Conservation (phyloP, 2,888 invertebrate genomes). For the Trichopoda pennipes region DNA sequence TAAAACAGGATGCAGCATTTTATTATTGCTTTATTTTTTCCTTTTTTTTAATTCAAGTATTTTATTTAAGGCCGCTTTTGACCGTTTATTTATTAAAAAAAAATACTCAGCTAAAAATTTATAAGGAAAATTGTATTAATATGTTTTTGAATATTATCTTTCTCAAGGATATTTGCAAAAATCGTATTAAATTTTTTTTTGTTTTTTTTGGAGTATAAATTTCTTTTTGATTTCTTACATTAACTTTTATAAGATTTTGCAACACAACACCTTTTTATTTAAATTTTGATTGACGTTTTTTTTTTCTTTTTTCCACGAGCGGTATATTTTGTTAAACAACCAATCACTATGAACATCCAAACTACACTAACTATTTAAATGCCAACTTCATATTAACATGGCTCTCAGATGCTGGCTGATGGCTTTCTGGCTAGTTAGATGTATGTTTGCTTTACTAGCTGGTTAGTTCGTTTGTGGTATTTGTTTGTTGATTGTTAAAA, state of each 20-base stretch:
- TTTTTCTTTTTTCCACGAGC: conserved; percentile 38
- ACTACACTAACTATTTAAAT: conserved; percentile 75
- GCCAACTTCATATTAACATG: conserved; percentile 70
- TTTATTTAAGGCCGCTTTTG: conserved; percentile 55
- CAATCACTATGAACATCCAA: conserved; percentile 76
- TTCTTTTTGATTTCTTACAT: conserved; percentile 52
- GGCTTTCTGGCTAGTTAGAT: conserved; percentile 53
- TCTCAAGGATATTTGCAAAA: conserved; percentile 26
- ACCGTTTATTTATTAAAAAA: conserved; percentile 44
- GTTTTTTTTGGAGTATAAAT: neutral
- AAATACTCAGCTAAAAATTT: conserved; percentile 44
- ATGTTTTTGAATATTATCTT: neutral
- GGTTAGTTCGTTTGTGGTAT: conserved; percentile 46
- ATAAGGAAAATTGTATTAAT: conserved; percentile 12
- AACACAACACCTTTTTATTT: conserved; percentile 40
- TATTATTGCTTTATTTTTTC: conserved; percentile 18
- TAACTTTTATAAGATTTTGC: conserved; percentile 51
- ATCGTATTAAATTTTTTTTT: conserved; percentile 10
- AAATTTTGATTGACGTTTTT: conserved; percentile 5
- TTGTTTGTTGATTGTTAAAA: conserved; percentile 50
- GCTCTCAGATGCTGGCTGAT: conserved; percentile 68
- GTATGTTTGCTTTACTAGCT: conserved; percentile 44
- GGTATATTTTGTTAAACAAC: conserved; percentile 72
- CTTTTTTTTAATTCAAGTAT: neutral
- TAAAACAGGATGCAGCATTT: conserved; percentile 53